Evolutionary conservation across 2,797 vertebrate genomes (phyloP).

Genomic region (Aythya fuligula): DNA sequence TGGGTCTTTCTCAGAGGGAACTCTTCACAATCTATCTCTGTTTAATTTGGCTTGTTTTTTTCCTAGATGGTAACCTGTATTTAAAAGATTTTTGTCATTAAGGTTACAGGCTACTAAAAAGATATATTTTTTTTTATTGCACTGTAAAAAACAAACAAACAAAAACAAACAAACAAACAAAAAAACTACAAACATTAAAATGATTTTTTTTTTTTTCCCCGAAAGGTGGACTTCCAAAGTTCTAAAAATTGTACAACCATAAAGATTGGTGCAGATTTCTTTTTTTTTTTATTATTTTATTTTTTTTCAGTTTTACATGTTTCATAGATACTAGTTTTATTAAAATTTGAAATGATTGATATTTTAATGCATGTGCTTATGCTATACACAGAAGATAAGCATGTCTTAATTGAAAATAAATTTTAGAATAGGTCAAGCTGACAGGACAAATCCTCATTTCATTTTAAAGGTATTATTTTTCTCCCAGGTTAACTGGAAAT

Average conservation of each 20-base stretch:
- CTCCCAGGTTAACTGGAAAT: neutral
- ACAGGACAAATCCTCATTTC: neutral
- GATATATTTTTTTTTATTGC: neutral
- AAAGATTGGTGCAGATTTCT: neutral
- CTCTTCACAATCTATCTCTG: neutral
- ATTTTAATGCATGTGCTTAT: neutral
- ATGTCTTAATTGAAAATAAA: neutral
- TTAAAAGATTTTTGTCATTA: neutral
- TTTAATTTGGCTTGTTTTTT: neutral
- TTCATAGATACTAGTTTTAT: neutral
- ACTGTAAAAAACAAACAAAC: neutral
- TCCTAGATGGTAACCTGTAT: neutral
- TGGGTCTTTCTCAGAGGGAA: too few species aligned
- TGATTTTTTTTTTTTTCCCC: neutral
- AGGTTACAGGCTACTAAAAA: neutral
- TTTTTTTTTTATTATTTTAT: neutral
- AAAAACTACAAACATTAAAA: neutral
- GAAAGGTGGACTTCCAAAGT: neutral
- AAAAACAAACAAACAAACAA: neutral
- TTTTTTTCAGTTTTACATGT: neutral
- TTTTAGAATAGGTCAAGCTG: neutral
- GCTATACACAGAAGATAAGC: neutral
- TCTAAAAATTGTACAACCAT: neutral
- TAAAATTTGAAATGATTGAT: neutral
- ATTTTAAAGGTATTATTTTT: neutral